These are phyloP conservation scores for Aviceda subcristata DNA, from an alignment of 2,113 vertebrate genomes.

Conservation along the genomic window DNA sequence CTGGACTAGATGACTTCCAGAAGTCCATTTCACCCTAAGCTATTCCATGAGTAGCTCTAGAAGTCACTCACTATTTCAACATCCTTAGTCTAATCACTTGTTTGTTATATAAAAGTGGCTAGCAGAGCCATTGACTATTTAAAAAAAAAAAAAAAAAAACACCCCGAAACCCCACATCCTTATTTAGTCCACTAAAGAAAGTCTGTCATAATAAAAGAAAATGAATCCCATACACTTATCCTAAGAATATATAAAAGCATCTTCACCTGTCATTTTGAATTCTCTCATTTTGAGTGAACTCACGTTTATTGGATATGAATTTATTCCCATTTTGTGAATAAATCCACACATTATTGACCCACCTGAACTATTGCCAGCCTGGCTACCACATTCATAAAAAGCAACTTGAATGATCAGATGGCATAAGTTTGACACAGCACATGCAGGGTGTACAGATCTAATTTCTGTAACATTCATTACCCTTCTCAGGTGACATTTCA, in stretches of 20 bases:
- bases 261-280: not conserved
- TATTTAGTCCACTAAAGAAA: not conserved
- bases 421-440: not conserved
- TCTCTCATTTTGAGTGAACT: not conserved
- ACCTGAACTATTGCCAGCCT: not conserved
- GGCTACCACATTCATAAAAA: not conserved
- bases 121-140: not conserved
- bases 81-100: not conserved
- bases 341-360: not conserved
- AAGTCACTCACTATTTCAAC: not conserved
- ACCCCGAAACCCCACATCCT: rapidly evolving
- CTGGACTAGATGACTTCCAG: not conserved
- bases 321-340: not conserved
- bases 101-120: not conserved
- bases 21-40: not conserved
- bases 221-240: not conserved
- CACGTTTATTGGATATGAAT: not conserved
- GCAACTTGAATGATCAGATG: not conserved
- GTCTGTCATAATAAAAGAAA: not conserved
- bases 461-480: not conserved
- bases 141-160: not conserved
- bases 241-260: not conserved
- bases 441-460: not conserved
- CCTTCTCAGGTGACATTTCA: not conserved
- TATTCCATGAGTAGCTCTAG: not conserved